These are phyloP conservation scores for Bergia sp. DNA, from an alignment of 92 coral and sea anemone genomes.

Conservation along the genomic window DNA sequence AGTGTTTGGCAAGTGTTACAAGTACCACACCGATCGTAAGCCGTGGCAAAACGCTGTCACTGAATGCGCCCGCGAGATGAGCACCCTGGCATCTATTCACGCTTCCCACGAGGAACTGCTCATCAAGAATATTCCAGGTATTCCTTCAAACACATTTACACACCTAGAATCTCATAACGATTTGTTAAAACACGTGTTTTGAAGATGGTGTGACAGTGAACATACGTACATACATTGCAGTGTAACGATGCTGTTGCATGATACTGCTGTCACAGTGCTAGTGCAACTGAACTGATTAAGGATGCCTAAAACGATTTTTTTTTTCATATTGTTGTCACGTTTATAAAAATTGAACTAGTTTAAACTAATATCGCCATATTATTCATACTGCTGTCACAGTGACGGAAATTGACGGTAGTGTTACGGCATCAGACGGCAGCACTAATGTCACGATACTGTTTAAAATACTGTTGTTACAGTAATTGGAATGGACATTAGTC, in stretches of 20 bases:
- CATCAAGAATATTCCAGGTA: conserved; percentile 55
- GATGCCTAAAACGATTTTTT: too few species aligned
- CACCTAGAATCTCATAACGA: neutral
- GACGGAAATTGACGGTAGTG: neutral
- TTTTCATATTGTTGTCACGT: too few species aligned
- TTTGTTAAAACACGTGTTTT: neutral
- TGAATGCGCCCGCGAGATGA: conserved; percentile 72
- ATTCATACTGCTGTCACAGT: neutral
- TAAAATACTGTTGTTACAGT: too few species aligned
- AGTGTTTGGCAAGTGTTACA: conserved; percentile 75
- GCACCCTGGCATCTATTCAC: conserved; percentile 73
- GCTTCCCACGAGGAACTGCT: conserved; percentile 57
- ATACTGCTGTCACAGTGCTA: neutral
- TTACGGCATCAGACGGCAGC: too few species aligned
- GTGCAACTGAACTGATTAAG: too few species aligned
- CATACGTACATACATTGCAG: too few species aligned
- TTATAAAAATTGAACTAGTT: too few species aligned
- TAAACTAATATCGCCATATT: too few species aligned
- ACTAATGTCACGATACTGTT: too few species aligned
- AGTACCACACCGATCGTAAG: conserved; percentile 66
- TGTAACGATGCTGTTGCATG: too few species aligned
- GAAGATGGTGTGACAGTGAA: too few species aligned
- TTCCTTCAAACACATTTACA: neutral
- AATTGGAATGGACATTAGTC: too few species aligned
- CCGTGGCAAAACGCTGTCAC: conserved; percentile 79